Evolutionary conservation across 2,888 invertebrate genomes (phyloP).

Genomic region (Amphipoea oculea): DNA sequence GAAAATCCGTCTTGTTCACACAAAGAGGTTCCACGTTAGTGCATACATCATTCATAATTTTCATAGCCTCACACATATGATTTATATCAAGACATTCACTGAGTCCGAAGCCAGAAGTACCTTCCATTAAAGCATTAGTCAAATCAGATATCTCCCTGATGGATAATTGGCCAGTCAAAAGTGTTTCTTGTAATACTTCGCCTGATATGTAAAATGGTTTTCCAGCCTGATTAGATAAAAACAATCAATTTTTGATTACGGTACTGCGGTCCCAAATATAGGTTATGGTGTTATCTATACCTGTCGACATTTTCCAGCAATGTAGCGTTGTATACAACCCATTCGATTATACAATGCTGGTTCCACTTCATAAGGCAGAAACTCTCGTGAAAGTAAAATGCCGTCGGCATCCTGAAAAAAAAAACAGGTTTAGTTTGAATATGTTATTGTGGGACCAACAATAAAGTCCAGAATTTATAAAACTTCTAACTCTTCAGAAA

Average conservation of each 20-base stretch:
- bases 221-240: conserved; percentile 72
- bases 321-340: conserved; percentile 78
- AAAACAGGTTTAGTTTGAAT: not conserved
- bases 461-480: not conserved
- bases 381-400: conserved; percentile 79
- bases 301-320: conserved; percentile 81
- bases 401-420: conserved; percentile 79
- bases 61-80: conserved; percentile 68
- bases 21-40: conserved; percentile 76
- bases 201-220: conserved; percentile 82
- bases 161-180: conserved; percentile 65
- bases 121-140: conserved; percentile 79
- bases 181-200: conserved; percentile 71
- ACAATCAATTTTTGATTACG: not conserved
- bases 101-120: conserved; percentile 80
- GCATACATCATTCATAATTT: conserved; percentile 76
- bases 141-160: conserved; percentile 77
- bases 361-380: conserved; percentile 78
- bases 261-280: not conserved
- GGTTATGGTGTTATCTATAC: conserved; percentile 62
- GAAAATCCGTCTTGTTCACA: conserved; percentile 70
- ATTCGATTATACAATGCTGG: conserved; percentile 68
- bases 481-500: not conserved
- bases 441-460: not conserved
- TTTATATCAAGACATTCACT: conserved; percentile 68